These are phyloP conservation scores for Colaptes auratus DNA, from an alignment of 2,113 vertebrate species.

Conservation along the genomic window DNA sequence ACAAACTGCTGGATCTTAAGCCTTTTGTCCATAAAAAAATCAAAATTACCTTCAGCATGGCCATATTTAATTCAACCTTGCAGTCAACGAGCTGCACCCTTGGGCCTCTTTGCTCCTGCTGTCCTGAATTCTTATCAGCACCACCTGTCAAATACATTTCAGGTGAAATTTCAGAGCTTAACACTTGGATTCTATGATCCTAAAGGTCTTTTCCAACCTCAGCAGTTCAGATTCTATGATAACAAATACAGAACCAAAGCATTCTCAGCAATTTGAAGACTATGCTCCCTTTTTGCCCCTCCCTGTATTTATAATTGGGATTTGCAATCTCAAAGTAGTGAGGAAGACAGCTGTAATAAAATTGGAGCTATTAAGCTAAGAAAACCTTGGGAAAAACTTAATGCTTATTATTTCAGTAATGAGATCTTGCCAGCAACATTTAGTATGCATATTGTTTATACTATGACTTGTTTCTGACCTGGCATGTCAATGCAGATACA, in stretches of 20 bases:
- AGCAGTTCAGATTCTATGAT: background rate
- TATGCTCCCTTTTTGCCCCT: background rate
- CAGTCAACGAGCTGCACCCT: background rate
- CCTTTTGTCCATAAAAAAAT: background rate
- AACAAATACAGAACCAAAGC: background rate
- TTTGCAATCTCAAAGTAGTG: background rate
- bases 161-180: background rate
- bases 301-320: background rate
- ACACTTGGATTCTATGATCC: background rate
- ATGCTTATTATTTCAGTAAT: background rate
- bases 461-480: background rate
- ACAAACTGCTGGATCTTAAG: background rate
- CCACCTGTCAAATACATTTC: slow-evolving; percentile 45
- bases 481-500: background rate
- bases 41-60: slow-evolving; percentile 75
- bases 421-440: background rate
- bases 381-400: background rate
- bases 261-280: background rate
- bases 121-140: slow-evolving; percentile 13
- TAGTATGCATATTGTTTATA: background rate
- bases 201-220: background rate
- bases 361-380: background rate
- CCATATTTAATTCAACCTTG: slow-evolving; percentile 52
- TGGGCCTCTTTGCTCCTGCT: slow-evolving; percentile 4
- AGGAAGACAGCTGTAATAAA: background rate